Conservation (phyloP, 2,888 invertebrate species). For the Oegoconia quadripuncta region DNA sequence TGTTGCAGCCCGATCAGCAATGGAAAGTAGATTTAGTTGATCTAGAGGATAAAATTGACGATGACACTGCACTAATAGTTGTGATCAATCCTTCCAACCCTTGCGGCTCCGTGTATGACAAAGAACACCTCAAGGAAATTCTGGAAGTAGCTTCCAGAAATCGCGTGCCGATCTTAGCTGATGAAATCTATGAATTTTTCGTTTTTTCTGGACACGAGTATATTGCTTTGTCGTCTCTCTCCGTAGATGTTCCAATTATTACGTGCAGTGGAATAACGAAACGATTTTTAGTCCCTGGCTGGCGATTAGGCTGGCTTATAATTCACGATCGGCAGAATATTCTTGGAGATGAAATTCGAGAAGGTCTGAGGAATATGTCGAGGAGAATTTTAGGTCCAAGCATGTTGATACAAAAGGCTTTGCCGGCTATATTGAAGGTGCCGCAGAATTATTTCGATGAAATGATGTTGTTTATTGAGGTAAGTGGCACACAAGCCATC, state of each 20-base stretch:
- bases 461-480: conserved; percentile 79
- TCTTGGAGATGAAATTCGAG: conserved; percentile 74
- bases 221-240: conserved; percentile 90
- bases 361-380: conserved; percentile 83
- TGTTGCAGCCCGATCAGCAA: conserved; percentile 85
- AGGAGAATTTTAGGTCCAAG: conserved; percentile 95
- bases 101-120: conserved; percentile 95
- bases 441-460: conserved; percentile 91
- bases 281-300: conserved; percentile 96
- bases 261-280: conserved; percentile 98
- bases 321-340: conserved; percentile 91
- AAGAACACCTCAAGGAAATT: conserved; percentile 88
- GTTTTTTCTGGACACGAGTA: conserved; percentile 91
- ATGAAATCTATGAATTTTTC: conserved; percentile 98
- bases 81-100: conserved; percentile 99
- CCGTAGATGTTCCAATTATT: conserved; percentile 92
- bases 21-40: conserved; percentile 95
- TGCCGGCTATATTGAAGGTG: conserved; percentile 91
- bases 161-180: conserved; percentile 94
- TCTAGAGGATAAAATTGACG: conserved; percentile 93
- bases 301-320: conserved; percentile 98
- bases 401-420: conserved; percentile 93
- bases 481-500: conserved; percentile 45
- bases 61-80: conserved; percentile 92
- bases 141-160: conserved; percentile 88